These are phyloP conservation scores for Ceratina japonica DNA, from an alignment of 1,140 invertebrate genomes.

Conservation along the genomic window DNA sequence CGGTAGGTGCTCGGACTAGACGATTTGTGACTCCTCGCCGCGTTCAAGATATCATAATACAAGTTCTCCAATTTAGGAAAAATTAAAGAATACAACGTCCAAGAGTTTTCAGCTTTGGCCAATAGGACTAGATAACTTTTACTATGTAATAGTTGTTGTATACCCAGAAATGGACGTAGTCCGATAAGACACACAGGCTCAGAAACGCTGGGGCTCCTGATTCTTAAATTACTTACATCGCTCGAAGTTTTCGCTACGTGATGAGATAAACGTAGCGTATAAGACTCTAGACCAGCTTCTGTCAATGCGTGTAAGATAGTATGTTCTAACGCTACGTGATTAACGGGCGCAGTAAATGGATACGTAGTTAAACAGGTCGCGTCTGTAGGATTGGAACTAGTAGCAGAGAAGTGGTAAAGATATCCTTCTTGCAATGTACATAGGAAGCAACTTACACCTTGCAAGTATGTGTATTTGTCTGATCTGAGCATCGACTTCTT, in stretches of 20 bases:
- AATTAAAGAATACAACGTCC: constrained; percentile 85
- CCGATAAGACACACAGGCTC: constrained; percentile 87
- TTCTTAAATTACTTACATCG: constrained; percentile 66
- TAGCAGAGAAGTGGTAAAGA: constrained; percentile 80
- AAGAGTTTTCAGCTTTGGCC: constrained; percentile 82
- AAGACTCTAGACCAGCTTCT: constrained; percentile 88
- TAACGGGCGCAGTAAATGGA: constrained; percentile 86
- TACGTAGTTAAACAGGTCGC: constrained; percentile 79
- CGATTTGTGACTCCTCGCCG: constrained; percentile 82
- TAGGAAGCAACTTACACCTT: constrained; percentile 78
- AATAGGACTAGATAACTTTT: constrained; percentile 84
- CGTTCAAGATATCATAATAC: constrained; percentile 84
- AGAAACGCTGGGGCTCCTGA: constrained; percentile 80
- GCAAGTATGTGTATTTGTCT: constrained; percentile 71
- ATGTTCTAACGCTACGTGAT: constrained; percentile 83
- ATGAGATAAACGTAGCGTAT: constrained; percentile 85
- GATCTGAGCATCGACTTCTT: constrained; percentile 76
- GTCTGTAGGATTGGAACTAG: constrained; percentile 59
- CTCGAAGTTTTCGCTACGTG: constrained; percentile 75
- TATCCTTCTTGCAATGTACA: constrained; percentile 82
- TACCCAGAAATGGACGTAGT: constrained; percentile 86
- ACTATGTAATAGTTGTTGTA: constrained; percentile 83
- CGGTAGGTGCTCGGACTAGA: constrained; percentile 82
- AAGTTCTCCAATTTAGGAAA: constrained; percentile 82
- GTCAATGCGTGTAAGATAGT: constrained; percentile 88